A percentile compares a stretch with the other conserved stretches of the same genome.
Conservation (phyloP, 2,797 vertebrate genomes). For the Galaxias olidus region DNA sequence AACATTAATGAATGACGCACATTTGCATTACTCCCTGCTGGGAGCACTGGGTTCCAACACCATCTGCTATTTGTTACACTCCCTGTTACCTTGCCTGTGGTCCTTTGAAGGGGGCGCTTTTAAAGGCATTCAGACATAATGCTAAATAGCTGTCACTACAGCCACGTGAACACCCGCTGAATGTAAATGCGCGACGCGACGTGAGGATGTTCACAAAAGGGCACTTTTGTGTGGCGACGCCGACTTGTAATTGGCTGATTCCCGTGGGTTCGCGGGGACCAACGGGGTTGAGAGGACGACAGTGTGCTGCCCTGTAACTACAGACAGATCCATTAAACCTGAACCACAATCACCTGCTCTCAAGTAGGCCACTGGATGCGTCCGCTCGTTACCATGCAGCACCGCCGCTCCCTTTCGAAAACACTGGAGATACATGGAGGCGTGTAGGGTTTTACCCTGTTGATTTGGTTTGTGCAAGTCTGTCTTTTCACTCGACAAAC, state of each 20-base stretch:
- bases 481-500: too few species aligned
- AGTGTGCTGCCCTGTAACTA: conserved; percentile 9
- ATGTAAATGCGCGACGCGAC: conserved; percentile 54
- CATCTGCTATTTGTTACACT: conserved; percentile 76
- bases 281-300: conserved; percentile 18
- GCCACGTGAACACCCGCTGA: conserved; percentile 48
- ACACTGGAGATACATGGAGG: not conserved
- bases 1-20: conserved; percentile 66
- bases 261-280: conserved; percentile 10
- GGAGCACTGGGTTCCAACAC: conserved; percentile 69
- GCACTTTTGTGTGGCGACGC: conserved; percentile 23
- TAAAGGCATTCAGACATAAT: conserved; percentile 73
- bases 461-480: too few species aligned
- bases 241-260: conserved; percentile 8
- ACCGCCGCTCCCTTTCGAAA: not conserved
- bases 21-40: conserved; percentile 70
- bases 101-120: conserved; percentile 68
- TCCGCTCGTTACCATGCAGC: conserved; percentile 5
- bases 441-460: too few species aligned
- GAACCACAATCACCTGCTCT: conserved; percentile 25
- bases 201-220: conserved; percentile 24
- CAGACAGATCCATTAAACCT: conserved; percentile 11
- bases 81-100: conserved; percentile 55
- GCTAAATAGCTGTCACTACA: conserved; percentile 72
- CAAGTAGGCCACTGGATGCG: conserved; percentile 18